Percentiles rank a stretch among this genome's conserved stretches.
These are phyloP conservation scores for Euura lappo DNA, from an alignment of 1,140 invertebrate species.

Conservation along the genomic window DNA sequence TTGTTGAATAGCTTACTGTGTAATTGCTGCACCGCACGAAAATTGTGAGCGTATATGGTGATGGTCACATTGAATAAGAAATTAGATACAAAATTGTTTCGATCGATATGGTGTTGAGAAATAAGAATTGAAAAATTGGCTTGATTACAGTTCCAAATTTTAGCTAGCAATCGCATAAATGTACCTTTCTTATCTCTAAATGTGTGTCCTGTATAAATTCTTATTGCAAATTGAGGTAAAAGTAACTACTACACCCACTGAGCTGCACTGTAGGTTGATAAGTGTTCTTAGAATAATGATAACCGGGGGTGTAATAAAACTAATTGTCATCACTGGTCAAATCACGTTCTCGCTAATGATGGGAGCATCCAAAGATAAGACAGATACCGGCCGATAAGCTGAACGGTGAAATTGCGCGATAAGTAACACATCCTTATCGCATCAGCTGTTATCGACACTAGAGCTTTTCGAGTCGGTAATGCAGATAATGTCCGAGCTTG, in stretches of 20 bases:
- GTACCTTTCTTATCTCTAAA: too few relatives aligned
- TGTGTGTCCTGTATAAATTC: too few relatives aligned
- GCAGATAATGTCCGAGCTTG: not conserved
- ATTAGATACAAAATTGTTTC: too few relatives aligned
- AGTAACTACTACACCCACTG: too few relatives aligned
- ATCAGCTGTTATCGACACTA: not conserved
- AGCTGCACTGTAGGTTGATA: too few relatives aligned
- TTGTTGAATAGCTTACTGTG: not conserved
- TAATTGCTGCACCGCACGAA: not conserved
- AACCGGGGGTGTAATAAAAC: too few relatives aligned
- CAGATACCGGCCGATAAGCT: not conserved
- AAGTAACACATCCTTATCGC: not conserved
- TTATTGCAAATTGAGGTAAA: too few relatives aligned
- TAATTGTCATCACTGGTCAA: not conserved
- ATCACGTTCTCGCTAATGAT: not conserved
- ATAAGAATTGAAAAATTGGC: not conserved
- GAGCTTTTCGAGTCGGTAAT: not conserved
- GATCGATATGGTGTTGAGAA: too few relatives aligned
- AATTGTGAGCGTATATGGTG: conserved; percentile 6
- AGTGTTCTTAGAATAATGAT: too few relatives aligned
- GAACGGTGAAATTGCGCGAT: not conserved
- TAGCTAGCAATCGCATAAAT: too few relatives aligned
- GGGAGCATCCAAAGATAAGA: not conserved
- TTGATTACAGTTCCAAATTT: not conserved
- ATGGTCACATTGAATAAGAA: not conserved